Conservation (phyloP, 2,113 vertebrate genomes). For the Mastomys natalensis region DNA sequence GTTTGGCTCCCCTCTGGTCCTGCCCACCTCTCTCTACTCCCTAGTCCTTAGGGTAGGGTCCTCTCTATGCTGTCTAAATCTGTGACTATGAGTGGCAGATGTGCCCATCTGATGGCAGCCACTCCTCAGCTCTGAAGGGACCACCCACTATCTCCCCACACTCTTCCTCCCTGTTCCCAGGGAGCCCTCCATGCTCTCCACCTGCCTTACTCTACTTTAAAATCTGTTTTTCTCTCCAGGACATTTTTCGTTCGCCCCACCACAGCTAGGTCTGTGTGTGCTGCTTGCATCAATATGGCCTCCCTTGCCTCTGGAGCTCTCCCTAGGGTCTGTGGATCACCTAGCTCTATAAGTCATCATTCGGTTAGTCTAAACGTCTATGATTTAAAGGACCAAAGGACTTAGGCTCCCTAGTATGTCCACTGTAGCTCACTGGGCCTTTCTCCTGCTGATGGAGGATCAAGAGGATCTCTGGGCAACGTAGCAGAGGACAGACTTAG, state of each 20-base stretch:
- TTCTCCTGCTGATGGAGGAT: fast-evolving
- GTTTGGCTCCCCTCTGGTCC: neutral
- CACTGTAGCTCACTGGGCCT: fast-evolving
- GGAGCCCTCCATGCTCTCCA: neutral
- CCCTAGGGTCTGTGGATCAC: too few species aligned
- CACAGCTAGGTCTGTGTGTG: fast-evolving
- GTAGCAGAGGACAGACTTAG: too few species aligned
- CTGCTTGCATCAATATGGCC: neutral
- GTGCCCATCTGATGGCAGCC: fast-evolving
- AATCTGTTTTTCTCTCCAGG: too few species aligned
- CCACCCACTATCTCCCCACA: too few species aligned
- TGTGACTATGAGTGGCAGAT: neutral
- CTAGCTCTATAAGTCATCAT: fast-evolving
- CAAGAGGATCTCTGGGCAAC: fast-evolving
- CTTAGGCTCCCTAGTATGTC: fast-evolving
- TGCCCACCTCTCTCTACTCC: neutral
- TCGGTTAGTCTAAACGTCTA: fast-evolving
- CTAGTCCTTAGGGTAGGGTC: neutral
- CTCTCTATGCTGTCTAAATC: neutral
- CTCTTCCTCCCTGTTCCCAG: neutral
- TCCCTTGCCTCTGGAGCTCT: neutral
- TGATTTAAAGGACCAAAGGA: neutral
- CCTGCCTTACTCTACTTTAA: neutral
- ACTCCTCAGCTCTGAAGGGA: neutral
- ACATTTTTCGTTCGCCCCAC: fast-evolving